Evolutionary conservation across 2,113 vertebrate genomes (phyloP).

Genomic region (Trachemys scripta): DNA sequence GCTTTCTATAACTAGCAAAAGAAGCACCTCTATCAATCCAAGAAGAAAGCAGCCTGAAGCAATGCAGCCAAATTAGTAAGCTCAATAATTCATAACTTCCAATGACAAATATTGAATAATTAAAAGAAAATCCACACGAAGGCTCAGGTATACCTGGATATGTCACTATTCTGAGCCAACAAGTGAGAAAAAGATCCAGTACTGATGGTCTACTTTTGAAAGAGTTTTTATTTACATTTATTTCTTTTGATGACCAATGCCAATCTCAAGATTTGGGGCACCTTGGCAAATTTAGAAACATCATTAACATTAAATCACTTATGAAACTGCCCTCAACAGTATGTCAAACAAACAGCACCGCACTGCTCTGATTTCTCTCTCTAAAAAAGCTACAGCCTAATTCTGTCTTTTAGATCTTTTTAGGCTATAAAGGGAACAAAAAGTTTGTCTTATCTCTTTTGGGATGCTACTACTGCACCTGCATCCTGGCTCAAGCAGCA

Average conservation of each 20-base stretch:
- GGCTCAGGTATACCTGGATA: background rate
- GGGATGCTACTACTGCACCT: background rate
- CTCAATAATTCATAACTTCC: background rate
- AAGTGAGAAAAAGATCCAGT: background rate
- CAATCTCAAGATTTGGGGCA: background rate
- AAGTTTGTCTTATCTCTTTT: background rate
- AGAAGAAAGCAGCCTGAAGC: background rate
- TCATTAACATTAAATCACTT: slow-evolving; percentile 24
- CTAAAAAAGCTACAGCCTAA: background rate
- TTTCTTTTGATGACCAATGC: slow-evolving; percentile 16
- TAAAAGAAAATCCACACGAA: background rate
- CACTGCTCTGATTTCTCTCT: background rate
- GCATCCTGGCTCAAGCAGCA: background rate
- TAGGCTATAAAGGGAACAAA: background rate
- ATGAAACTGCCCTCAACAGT: background rate
- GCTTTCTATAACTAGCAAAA: background rate
- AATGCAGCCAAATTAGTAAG: background rate
- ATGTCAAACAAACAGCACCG: background rate
- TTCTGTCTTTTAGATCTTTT: slow-evolving; percentile 1
- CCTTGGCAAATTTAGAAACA: background rate
- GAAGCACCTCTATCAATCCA: background rate
- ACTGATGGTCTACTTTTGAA: background rate
- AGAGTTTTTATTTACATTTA: slow-evolving; percentile 2
- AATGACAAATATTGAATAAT: background rate
- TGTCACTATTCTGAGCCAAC: background rate